Base-by-base conservation (phyloP, 2,113 vertebrate genomes). In the Oncorhynchus mykiss region DNA sequence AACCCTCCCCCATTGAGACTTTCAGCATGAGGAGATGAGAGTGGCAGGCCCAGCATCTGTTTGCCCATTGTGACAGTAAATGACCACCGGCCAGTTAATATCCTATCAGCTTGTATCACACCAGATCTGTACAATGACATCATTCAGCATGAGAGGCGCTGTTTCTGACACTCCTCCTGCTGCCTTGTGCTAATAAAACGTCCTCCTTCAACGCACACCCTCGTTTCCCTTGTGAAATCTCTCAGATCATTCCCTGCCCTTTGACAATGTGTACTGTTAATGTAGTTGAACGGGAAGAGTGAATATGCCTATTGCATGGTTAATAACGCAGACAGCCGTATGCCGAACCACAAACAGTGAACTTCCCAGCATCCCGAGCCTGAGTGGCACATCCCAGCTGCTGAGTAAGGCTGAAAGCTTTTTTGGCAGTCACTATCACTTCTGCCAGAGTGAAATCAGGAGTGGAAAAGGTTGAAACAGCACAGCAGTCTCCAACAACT, bases 11-110 rank as follows among this genome's bases (percentile, higher is more conserved):
- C 71, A 69, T 81, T 60, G 86, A 80, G 86, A 60, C 39, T 3
- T 59, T 82, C 67, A 72, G 79, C 18, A 67, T 48, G 14, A 67
- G 73, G 66, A 39, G 31, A 18, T 14, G 75, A 27, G 34, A 72
- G 73, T 82, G 80, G 83, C 82, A 70, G 85, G 75, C 81, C 73
- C 70, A 70, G 76, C 78, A 85, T 86, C 82, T 88, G 87, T 68
- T 80, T 72, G 67, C 74, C 69, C 34, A 78, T 71, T 74, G 77
- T 82, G 73, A 66, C 67, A 45, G 65, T 67, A 67, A 80, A 84
- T 72, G 54, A 49, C 74, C 54, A 48, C 69, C 70, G 67, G 51
- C 25, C 24, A 4, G 65, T 81, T 73, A 76, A 67, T 67, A 18
- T 67, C 67, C 51, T 16, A 57, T 81, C 69, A 75, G 73, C 68